Base-by-base conservation (phyloP, 2,888 invertebrate species). In the Pediacus dermestoides region DNA sequence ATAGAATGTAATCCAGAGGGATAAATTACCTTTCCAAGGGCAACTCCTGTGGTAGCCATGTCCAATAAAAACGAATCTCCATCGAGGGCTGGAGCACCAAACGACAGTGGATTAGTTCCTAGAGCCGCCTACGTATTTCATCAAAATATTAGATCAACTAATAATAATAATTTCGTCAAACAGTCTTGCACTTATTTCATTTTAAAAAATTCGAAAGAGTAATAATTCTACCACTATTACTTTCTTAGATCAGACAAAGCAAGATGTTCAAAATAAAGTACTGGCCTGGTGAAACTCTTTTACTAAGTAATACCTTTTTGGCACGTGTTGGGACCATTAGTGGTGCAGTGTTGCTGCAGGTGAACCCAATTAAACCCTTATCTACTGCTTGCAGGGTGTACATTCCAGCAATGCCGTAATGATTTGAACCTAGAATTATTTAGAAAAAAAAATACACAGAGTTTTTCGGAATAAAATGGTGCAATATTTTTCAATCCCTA, bases 41-140 rank as follows among this genome's bases (percentile, higher is more conserved):
- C 88, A 0, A 91, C 94, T 0, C 89, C 81, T 0, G 93, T 88
- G 0, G 95, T 94, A 0, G 95, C 94, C 93, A 96, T 94, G 63
- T 96, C 95, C 35, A 96, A 69, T 4, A 89, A 78, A 65, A 92
- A 90, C 14, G 77, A 73, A 60, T 93, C 92, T 0, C 75, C 76
- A 6, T 78, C 69, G 3, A 73, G 70, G 1, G 75, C 82, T 1
- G 83, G 82, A 0, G 89, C 91, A 0, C 84, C 89, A 11, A 94
- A 67, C 0, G 87, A 75, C 7, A 96, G 46, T 0, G 95, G 94
- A 69, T 95, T 96, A 0, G 94, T 93, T 2, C 94, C 94, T 3
- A 95, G 69, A 0, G 82, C 82, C 1, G 81, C 71, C 74, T 83
- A 69, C n/a, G n/a, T n/a, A n/a, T n/a, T n/a, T n/a, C n/a, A n/a